Evolutionary conservation across 2,888 invertebrate species (phyloP), one percentile per base, ranked within the genome.

Genomic region (Sinopyrophorus schimmeli): DNA sequence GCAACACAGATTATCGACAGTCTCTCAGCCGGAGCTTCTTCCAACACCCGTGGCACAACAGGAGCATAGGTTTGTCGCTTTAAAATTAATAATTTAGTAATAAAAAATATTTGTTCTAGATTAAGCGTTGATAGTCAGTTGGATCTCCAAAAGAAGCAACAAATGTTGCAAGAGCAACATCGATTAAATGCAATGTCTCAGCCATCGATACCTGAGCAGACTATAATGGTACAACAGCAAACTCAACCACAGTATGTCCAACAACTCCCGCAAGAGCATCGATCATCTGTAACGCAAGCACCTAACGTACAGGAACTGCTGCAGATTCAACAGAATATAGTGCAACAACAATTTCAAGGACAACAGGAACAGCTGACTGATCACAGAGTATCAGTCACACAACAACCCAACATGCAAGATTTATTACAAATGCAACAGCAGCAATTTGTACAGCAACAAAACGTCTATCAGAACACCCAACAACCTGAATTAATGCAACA

Each of bases 51-150:
- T 41, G 11, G 53, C 43, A 3, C 46, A 31, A 15, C 56, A 50
- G 18, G 61, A 63, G 40, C 68, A 66, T 34, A 41, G 48, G 40
- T 34, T 27, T 27, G 18, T 27, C 9, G n/a, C 9, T 24, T 24
- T 3, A 24, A n/a, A 3, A n/a, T 7, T 39, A 14, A 3, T n/a
- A 26, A 16, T 38, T 38, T 17, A n/a, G n/a, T n/a, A n/a, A n/a
- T n/a, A n/a, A n/a, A n/a, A n/a, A n/a, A n/a, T n/a, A n/a, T n/a
- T n/a, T n/a, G n/a, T 35, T 10, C 1, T 14, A 56, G 69, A 18
- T 55, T 71, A 35, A 72, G 70, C 44, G 68, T 72, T 5, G 73
- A 72, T 41, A 67, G 69, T 51, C 73, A 72, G 47, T 48, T 72
- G 54, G 73, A 73, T 42, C 53, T 65, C 37, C 66, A 67, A 34